Percentiles rank a stretch among this genome's conserved stretches.
These are phyloP conservation scores for Picathartes gymnocephalus DNA, from an alignment of 2,113 vertebrate species.

Conservation along the genomic window DNA sequence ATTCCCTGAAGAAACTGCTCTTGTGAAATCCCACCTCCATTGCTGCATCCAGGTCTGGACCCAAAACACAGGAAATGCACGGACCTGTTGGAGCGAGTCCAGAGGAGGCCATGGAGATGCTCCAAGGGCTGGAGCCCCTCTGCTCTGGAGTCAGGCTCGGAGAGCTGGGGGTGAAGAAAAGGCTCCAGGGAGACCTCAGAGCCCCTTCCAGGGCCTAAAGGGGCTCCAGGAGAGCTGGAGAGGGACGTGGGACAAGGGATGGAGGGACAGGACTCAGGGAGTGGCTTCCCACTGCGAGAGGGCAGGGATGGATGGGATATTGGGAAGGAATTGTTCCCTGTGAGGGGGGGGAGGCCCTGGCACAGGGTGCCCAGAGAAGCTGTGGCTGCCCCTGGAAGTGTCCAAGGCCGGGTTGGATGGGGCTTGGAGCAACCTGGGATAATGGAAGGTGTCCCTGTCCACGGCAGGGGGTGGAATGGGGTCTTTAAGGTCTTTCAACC, in stretches of 20 bases:
- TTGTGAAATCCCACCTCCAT: background rate
- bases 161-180: background rate
- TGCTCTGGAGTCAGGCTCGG: background rate
- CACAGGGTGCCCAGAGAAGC: background rate
- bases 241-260: background rate
- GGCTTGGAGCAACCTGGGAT: background rate
- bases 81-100: rapidly evolving
- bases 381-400: background rate
- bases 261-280: background rate
- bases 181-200: rapidly evolving
- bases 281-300: background rate
- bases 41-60: background rate
- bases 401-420: rapidly evolving
- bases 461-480: background rate
- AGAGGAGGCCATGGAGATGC: background rate
- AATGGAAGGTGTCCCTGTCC: background rate
- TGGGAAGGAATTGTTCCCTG: rapidly evolving
- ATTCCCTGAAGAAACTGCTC: background rate
- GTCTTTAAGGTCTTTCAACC: background rate
- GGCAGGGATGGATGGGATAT: background rate
- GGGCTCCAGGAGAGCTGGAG: background rate
- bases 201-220: rapidly evolving
- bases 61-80: background rate
- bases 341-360: rapidly evolving
- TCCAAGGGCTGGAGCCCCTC: background rate